These are phyloP conservation scores for Myotis lucifugus DNA, from an alignment of 2,113 vertebrate species.

Conservation along the genomic window DNA sequence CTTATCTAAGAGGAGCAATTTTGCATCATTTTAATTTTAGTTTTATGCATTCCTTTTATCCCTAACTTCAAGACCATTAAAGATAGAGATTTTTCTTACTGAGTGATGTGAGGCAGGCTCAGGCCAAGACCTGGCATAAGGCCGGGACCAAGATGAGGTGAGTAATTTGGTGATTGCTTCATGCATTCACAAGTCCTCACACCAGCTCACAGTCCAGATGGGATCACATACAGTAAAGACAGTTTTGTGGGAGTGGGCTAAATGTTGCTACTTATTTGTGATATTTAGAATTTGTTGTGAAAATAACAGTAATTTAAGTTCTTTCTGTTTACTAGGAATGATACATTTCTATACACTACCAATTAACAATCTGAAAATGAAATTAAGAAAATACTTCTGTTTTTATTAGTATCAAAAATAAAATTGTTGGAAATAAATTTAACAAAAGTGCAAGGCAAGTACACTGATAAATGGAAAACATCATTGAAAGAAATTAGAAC, in stretches of 20 bases:
- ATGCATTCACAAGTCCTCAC: neutral
- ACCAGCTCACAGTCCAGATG: neutral
- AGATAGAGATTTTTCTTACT: neutral
- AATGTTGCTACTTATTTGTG: neutral
- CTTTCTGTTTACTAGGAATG: neutral
- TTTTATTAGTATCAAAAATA: neutral
- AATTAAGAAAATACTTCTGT: neutral
- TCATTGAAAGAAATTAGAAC: neutral
- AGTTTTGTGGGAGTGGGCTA: neutral
- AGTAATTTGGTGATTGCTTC: neutral
- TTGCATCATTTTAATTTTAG: neutral
- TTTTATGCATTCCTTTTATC: neutral
- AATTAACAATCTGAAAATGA: neutral
- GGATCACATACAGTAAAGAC: neutral
- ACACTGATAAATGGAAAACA: neutral
- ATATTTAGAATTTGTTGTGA: neutral
- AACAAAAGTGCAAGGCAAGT: neutral
- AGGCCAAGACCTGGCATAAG: no score
- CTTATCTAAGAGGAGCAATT: neutral
- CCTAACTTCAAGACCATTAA: neutral
- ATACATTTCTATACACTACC: neutral
- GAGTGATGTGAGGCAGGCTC: neutral
- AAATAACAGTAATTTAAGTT: constrained; percentile 3
- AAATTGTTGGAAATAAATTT: neutral
- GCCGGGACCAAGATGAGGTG: neutral